Evolutionary conservation across 2,797 vertebrate species (phyloP).

Genomic region (Gallinago stenura): DNA sequence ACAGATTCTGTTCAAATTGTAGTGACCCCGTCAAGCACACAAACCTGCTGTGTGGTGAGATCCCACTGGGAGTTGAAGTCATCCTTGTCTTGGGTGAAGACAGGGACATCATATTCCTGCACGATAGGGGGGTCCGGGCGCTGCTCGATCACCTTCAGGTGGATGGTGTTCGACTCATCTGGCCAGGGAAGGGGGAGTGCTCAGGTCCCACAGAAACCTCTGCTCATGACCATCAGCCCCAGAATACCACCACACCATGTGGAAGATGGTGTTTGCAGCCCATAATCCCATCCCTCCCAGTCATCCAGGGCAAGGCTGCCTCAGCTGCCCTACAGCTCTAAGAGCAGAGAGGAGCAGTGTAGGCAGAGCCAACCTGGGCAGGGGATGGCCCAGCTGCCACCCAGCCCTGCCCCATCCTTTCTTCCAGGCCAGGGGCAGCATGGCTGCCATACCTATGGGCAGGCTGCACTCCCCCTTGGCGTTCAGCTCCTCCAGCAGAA

Average conservation of each 20-base stretch:
- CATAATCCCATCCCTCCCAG: not conserved
- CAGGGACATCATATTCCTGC: conserved; percentile 97
- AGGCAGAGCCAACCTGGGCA: rapidly evolving
- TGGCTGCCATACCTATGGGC: conserved; percentile 81
- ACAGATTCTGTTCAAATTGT: rapidly evolving
- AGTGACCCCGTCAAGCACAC: not conserved
- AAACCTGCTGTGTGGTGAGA: conserved; percentile 96
- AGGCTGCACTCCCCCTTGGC: conserved; percentile 93
- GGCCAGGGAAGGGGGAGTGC: not conserved
- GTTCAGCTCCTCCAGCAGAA: conserved; percentile 94
- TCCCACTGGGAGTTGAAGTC: conserved; percentile 97
- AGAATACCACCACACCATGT: rapidly evolving
- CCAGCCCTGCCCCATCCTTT: rapidly evolving
- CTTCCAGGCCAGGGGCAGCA: rapidly evolving
- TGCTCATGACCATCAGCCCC: rapidly evolving
- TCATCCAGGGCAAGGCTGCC: not conserved
- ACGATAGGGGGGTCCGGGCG: conserved; percentile 91
- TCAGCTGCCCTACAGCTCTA: not conserved
- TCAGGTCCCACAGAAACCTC: not conserved
- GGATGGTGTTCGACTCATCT: conserved; percentile 98
- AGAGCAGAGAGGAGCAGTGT: not conserved
- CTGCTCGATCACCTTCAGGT: conserved; percentile 94
- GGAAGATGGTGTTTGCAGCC: not conserved
- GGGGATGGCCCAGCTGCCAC: not conserved
- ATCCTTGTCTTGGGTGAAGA: conserved; percentile 95